Base-by-base conservation (phyloP, 1,140 invertebrate genomes). In the Achroia grisella region DNA sequence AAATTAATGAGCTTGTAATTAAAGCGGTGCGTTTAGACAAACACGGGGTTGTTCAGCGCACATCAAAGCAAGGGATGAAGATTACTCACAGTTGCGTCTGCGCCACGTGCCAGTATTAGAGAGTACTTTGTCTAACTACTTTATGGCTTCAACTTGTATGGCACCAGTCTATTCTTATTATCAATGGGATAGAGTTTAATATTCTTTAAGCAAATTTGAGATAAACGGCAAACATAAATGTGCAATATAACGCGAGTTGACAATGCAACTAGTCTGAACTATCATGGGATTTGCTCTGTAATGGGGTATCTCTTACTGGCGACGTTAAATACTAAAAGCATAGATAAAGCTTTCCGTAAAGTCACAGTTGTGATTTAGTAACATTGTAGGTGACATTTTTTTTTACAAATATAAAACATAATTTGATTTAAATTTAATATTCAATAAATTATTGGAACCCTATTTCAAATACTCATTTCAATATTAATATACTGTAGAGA, bases 1-100 rank as follows among this genome's bases (percentile, higher is more conserved):
- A 79, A 69, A 79, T 75, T 77, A 79, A 82, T 79, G 75, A 75
- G 59, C 52, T 63, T 69, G 68, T 82, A 79, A 82, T 82, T 75
- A 79, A 77, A 77, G 48, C 56, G 55, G 53, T 62, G 60, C 58
- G 68, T 75, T 77, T 77, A 71, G 59, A 71, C 63, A 81, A 81
- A 77, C 74, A 76, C 49, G 54, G 67, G 70, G 64, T 67, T 56
- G 37, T 31, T 11, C 47, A 32, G 52, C 44, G 65, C 56, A 76
- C 71, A 73, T 81, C 77, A 81, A 81, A 81, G 71, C 61, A 48
- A 49, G 49, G 63, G 55, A 67, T 39, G 58, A 54, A 76, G 71
- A 72, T 76, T 77, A 78, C 69, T 75, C 67, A 71, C 48, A 47
- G 45, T 48, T 76, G 76, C 76, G 71, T 74, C 62, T 73, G 71